Percentiles rank a stretch among this genome's conserved stretches.
phyloP scores from a whole-genome alignment of 2,797 vertebrate species.

The Neosilurus hyrtlii region DNA sequence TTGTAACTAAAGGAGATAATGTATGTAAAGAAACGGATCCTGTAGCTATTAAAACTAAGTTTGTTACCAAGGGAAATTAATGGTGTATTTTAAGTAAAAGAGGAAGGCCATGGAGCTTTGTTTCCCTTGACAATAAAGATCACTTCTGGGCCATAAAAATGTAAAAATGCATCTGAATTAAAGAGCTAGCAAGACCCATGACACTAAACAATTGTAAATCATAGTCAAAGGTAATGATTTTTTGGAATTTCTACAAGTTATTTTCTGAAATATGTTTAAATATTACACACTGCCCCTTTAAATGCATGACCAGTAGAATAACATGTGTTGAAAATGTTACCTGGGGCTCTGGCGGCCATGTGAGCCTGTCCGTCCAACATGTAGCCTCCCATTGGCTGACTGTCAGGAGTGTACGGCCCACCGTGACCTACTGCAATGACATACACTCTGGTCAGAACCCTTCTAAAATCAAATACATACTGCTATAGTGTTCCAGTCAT shows the following conservation, averaged over 20 bases:
- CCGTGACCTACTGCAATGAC: conserved; percentile 81
- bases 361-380: conserved; percentile 84
- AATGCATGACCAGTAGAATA: conserved; percentile 1
- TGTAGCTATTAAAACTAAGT: neutral
- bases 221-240: neutral
- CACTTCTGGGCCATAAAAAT: neutral
- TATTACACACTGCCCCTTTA: neutral
- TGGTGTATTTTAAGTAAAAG: neutral
- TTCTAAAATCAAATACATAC: conserved; percentile 6
- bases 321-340: conserved; percentile 31
- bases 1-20: neutral
- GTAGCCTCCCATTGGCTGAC: conserved; percentile 85
- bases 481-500: neutral
- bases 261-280: neutral
- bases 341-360: conserved; percentile 54
- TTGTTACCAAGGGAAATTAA: neutral
- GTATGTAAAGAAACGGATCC: too few species aligned
- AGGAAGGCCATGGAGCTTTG: neutral
- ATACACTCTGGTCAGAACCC: conserved; percentile 16
- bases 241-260: neutral
- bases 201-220: neutral
- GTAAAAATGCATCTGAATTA: neutral
- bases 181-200: neutral
- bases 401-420: conserved; percentile 82
- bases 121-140: neutral